Evolutionary conservation across 2,113 vertebrate genomes (phyloP).

Genomic region (Eurystomus gularis): DNA sequence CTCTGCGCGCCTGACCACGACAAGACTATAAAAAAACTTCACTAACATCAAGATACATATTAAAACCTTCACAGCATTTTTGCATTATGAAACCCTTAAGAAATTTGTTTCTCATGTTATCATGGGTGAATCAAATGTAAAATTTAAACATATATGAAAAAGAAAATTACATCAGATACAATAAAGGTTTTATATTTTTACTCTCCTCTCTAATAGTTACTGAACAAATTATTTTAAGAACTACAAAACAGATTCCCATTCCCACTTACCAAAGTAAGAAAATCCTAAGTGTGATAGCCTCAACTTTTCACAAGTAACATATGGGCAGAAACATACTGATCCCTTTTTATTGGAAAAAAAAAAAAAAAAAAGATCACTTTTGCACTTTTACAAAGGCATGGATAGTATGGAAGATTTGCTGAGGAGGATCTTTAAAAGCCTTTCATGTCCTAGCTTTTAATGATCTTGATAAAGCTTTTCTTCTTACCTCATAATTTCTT

Average conservation of each 20-base stretch:
- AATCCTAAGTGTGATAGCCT: background rate
- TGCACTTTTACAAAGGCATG: background rate
- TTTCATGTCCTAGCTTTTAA: background rate
- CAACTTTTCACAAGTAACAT: background rate
- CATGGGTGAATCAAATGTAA: background rate
- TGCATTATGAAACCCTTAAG: background rate
- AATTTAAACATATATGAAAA: background rate
- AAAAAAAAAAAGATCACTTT: background rate
- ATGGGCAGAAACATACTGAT: background rate
- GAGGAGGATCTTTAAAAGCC: background rate
- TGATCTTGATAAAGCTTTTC: background rate
- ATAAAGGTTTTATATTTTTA: background rate
- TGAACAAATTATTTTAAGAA: background rate
- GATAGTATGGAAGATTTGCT: background rate
- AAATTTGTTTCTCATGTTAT: background rate
- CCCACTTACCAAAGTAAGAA: background rate
- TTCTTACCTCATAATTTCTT: background rate
- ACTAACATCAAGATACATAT: background rate
- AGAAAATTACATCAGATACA: background rate
- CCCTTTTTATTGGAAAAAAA: background rate
- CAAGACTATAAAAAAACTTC: background rate
- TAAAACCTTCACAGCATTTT: background rate
- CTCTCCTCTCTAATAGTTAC: background rate
- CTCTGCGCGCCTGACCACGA: too few species aligned
- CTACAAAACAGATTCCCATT: background rate